Evolutionary conservation across 2,113 vertebrate genomes (phyloP).

Genomic region (Ammodytes dubius): DNA sequence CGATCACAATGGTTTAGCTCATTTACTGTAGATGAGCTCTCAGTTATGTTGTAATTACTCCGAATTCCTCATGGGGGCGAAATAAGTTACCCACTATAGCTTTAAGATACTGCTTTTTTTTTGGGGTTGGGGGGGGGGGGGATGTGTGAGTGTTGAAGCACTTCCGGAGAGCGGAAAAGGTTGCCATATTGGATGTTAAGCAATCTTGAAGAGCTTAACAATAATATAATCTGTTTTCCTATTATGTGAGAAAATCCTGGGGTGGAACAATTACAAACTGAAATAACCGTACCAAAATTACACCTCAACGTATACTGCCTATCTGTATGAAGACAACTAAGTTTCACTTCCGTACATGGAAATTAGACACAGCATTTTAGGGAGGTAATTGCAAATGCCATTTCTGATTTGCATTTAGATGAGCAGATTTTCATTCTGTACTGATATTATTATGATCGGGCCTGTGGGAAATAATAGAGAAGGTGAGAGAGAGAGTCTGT

Average conservation of each 20-base stretch:
- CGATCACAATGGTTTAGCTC: too few relatives aligned
- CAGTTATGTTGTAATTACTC: too few relatives aligned
- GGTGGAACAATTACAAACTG: constrained; percentile 5
- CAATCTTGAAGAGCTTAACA: neutral
- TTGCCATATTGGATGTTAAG: constrained; percentile 15
- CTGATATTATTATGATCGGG: constrained; percentile 69
- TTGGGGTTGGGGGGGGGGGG: neutral
- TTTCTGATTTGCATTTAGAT: constrained; percentile 86
- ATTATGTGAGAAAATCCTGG: neutral
- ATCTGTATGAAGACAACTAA: constrained; percentile 35
- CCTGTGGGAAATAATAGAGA: constrained; percentile 56
- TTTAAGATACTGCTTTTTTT: neutral
- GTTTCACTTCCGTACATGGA: constrained; percentile 49
- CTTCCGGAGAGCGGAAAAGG: neutral
- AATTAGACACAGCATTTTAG: constrained; percentile 73
- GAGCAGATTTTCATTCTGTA: constrained; percentile 78
- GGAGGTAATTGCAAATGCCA: constrained; percentile 72
- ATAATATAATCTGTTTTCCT: neutral
- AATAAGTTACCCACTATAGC: too few relatives aligned
- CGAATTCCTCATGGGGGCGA: too few relatives aligned
- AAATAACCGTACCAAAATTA: constrained; percentile 32
- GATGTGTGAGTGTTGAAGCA: neutral
- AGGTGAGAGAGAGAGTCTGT: constrained; percentile 61
- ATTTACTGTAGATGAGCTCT: too few relatives aligned
- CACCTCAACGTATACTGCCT: neutral